Base-by-base conservation (phyloP, 2,113 vertebrate species). In the Actinemys pallida region DNA sequence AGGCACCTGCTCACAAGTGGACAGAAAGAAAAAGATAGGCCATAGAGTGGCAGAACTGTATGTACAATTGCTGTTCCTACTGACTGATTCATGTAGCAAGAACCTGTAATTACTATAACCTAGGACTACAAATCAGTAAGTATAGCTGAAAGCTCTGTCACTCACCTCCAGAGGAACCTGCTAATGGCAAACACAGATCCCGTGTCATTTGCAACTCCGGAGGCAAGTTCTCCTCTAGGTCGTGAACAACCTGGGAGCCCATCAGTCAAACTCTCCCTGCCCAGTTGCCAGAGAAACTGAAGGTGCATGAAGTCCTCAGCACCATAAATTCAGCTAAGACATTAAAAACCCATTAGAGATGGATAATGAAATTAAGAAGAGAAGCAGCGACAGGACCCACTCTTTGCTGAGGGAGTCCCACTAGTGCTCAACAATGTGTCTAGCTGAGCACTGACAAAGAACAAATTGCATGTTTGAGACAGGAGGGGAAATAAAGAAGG, bases 331-430 rank as follows among this genome's bases (percentile, higher is more conserved):
- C 83, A 93, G 82, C 53, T 59, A 90, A 91, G 93, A 90, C 86
- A 94, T 96, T 96, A 96, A 96, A 96, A 81, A 94, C 27, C 42
- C 88, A 96, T 97, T 97, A 96, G 92, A 92, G 96, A 91, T 49
- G 83, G 96, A 84, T 96, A 96, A 97, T 94, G 94, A 97, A 98
- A 97, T 97, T 93, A 97, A 97, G 95, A 89, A 88, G 84, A 54
- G 83, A 79, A 29, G 84, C 76, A 91, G 93, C 78, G 86, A 94
- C 57, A 90, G 85, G 93, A 95, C 86, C 42, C 79, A 50, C 65
- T 25, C 81, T 12, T 65, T 10, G 47, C 0, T 2, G 95, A 80
- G 69, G 89, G 86, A 93, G 80, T 84, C 94, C 96, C 95, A 83
- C 94, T 92, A 93, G 89, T 88, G 90, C 91, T 95, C 92, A 87